Conservation (phyloP, 2,888 invertebrate genomes). For the Trichogramma evanescens region DNA sequence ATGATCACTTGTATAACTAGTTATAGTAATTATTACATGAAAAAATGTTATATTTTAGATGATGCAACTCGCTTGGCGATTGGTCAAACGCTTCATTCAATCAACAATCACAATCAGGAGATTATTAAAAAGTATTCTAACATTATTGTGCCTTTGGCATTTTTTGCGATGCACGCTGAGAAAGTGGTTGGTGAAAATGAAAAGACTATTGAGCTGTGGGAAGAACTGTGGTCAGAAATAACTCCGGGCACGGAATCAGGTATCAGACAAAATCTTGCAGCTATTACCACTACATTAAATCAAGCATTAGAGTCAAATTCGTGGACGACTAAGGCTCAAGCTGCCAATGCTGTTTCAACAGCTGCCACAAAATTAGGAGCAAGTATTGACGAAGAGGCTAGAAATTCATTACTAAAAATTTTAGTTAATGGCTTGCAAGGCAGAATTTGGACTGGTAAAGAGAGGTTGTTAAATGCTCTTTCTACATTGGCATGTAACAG, state of each 20-base stretch:
- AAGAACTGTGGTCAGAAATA: constrained; percentile 83
- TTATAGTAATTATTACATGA: background rate
- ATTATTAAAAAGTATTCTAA: constrained; percentile 70
- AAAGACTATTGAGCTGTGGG: constrained; percentile 66
- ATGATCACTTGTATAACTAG: background rate
- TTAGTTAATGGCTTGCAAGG: constrained; percentile 68
- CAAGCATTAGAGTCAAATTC: constrained; percentile 71
- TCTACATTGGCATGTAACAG: constrained; percentile 64
- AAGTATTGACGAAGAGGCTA: constrained; percentile 58
- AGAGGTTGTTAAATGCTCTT: constrained; percentile 69
- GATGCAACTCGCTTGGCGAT: constrained; percentile 68
- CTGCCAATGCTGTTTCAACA: constrained; percentile 74
- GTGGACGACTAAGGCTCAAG: constrained; percentile 80
- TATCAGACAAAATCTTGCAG: constrained; percentile 66
- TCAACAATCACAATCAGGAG: constrained; percentile 77
- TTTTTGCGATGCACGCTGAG: constrained; percentile 84
- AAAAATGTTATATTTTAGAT: constrained; percentile 50
- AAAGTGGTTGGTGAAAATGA: constrained; percentile 60
- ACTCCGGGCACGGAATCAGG: constrained; percentile 79
- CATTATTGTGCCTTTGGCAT: constrained; percentile 72
- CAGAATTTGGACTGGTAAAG: constrained; percentile 86
- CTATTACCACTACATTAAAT: constrained; percentile 65
- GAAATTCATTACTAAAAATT: constrained; percentile 61
- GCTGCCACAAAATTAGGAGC: constrained; percentile 65
- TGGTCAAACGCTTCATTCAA: constrained; percentile 69